A percentile compares a stretch with the other conserved stretches of the same genome.
Evolutionary conservation across 1,140 invertebrate genomes (phyloP).

Genomic region (Choristoneura fumiferana): DNA sequence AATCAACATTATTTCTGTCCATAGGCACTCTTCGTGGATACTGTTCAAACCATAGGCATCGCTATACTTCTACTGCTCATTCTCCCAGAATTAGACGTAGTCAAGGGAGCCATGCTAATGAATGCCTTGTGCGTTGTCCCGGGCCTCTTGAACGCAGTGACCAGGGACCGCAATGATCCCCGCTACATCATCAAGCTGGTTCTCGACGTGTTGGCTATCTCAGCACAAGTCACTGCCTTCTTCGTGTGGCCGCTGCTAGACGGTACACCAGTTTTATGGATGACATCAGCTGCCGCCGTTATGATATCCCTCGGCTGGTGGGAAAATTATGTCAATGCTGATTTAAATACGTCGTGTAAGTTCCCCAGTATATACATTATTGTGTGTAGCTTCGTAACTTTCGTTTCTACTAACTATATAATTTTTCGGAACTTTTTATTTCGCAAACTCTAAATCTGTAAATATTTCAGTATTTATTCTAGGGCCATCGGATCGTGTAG

Average conservation of each 20-base stretch:
- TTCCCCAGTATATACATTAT: slow-evolving; percentile 33
- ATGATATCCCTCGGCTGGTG: slow-evolving; percentile 95
- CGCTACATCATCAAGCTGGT: slow-evolving; percentile 85
- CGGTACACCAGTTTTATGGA: slow-evolving; percentile 83
- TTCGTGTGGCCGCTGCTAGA: slow-evolving; percentile 92
- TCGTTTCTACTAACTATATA: no score
- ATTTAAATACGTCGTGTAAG: slow-evolving; percentile 48
- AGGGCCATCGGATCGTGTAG: no score
- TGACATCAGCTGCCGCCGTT: slow-evolving; percentile 89
- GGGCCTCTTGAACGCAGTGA: slow-evolving; percentile 83
- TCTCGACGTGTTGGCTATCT: slow-evolving; percentile 88
- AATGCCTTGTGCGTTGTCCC: slow-evolving; percentile 95
- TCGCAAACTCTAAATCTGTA: no score
- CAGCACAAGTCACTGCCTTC: slow-evolving; percentile 91
- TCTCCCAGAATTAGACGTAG: slow-evolving; percentile 92
- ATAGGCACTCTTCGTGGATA: slow-evolving; percentile 88
- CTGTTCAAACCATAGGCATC: slow-evolving; percentile 91
- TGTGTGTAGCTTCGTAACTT: no score
- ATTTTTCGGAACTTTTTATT: no score
- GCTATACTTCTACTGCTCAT: slow-evolving; percentile 91
- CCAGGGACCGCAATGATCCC: slow-evolving; percentile 87
- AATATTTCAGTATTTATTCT: no score
- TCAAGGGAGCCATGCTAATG: slow-evolving; percentile 95
- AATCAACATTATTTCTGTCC: slow-evolving; percentile 38
- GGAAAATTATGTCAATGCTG: slow-evolving; percentile 92